Evolutionary conservation across 35 echinoderm and acorn worm species (phyloP), one percentile per base, ranked within the genome.

Genomic region (Lytechinus variegatus): DNA sequence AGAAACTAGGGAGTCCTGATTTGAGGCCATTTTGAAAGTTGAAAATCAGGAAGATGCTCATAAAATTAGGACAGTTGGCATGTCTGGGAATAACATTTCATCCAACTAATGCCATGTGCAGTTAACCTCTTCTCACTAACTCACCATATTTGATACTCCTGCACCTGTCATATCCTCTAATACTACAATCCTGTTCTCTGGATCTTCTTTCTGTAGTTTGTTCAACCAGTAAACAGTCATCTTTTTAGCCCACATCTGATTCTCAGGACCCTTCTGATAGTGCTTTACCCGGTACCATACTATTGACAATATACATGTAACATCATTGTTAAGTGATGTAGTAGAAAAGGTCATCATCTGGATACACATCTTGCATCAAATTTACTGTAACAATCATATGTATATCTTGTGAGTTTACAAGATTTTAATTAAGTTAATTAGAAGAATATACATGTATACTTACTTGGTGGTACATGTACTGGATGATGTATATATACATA

Each of bases 181-280:
- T 28, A 99, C 57, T 19, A 96, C 94, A 9, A 97, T 96, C 9
- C 94, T 79, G 61, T 96, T 87, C 29, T 95, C 95, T 57, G 96
- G 95, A 19, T 95, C 93, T 33, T 97, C 96, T 55, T 95, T 95
- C 86, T 99, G 97, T 9, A 99, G 60, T 88, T 97, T 99, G 61
- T 99, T 95, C 89, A 99, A 57, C 98, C 98, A 99, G 95, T 95
- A 99, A 3, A 95, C 97, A 5, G 97, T 97, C 94, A 96, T 97
- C 86, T 94, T 72, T 91, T 97, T 99, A 33, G 96, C 97, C 54
- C 27, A n/a, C 53, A 93, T 55, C n/a, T 89, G 91, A 16, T 71
- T 61, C 24, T 92, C 93, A 1, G 97, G 60, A 57, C 96, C 96
- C 86, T 97, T 99, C 72, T 96, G 95, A 89, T 96, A 91, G 12